Evolutionary conservation across 2,888 invertebrate genomes (phyloP).

Genomic region (Cerastis leucographa): DNA sequence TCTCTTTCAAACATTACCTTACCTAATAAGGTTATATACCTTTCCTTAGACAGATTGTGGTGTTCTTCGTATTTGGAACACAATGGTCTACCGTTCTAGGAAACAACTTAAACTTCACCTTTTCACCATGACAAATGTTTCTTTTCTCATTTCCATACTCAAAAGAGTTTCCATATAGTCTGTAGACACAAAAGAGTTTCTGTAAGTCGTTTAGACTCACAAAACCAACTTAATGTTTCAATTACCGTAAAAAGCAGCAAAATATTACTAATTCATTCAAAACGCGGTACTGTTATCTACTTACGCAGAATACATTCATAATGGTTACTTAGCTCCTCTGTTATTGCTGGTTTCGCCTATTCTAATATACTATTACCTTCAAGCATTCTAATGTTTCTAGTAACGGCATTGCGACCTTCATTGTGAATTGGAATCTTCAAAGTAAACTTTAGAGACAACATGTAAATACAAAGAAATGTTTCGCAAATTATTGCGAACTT

Average conservation of each 20-base stretch:
- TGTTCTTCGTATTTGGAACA: conserved; percentile 14
- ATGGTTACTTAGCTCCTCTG: conserved; percentile 33
- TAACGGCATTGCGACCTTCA: conserved; percentile 40
- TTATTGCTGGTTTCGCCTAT: conserved; percentile 41
- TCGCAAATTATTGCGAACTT: conserved; percentile 14
- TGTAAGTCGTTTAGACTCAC: neutral
- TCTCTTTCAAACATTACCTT: neutral
- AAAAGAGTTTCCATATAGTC: neutral
- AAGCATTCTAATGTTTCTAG: conserved; percentile 30
- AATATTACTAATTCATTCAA: conserved; percentile 31
- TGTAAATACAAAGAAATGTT: conserved; percentile 25
- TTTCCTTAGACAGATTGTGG: neutral
- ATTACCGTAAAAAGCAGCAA: conserved; percentile 3
- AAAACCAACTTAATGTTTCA: conserved; percentile 2
- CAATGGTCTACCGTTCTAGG: neutral
- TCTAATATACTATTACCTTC: conserved; percentile 52
- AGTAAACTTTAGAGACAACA: conserved; percentile 4
- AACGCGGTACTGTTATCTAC: conserved; percentile 11
- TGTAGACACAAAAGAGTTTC: neutral
- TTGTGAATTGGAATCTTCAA: conserved; percentile 11
- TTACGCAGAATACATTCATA: conserved; percentile 38
- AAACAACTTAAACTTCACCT: neutral
- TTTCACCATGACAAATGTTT: neutral
- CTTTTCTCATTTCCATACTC: neutral
- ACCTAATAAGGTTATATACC: neutral